Evolutionary conservation across 2,113 vertebrate genomes (phyloP).

Genomic region (Rhagologus leucostigma): DNA sequence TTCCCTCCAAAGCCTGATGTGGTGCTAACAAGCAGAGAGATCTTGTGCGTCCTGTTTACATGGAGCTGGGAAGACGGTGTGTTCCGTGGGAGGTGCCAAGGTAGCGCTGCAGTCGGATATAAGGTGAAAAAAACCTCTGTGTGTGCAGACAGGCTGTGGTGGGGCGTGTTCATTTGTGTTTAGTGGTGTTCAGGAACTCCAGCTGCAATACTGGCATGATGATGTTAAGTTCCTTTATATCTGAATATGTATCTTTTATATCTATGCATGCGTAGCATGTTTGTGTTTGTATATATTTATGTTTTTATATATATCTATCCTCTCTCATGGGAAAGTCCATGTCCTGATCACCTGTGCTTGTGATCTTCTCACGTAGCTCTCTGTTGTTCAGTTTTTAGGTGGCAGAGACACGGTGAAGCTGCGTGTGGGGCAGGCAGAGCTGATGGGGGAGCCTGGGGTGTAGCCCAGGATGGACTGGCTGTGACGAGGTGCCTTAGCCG

Average conservation of each 20-base stretch:
- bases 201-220: neutral
- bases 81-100: slow-evolving; percentile 1
- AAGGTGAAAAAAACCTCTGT: neutral
- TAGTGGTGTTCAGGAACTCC: neutral
- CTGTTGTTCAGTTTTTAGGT: slow-evolving; percentile 27
- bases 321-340: neutral
- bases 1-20: neutral
- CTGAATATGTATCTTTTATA: neutral
- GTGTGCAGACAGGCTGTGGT: neutral
- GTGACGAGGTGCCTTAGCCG: slow-evolving; percentile 70
- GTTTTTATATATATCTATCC: neutral
- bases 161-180: neutral
- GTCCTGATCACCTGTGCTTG: neutral
- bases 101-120: neutral
- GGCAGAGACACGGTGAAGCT: slow-evolving; percentile 9
- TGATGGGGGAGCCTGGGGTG: neutral
- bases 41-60: neutral
- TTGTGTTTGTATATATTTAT: neutral
- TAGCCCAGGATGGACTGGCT: slow-evolving; percentile 63
- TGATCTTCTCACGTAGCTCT: accelerated
- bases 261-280: neutral
- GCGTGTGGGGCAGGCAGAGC: neutral
- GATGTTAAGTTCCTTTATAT: neutral
- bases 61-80: neutral
- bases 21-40: neutral